These are phyloP conservation scores for Boloria selene DNA, from an alignment of 2,888 invertebrate genomes.

Conservation along the genomic window DNA sequence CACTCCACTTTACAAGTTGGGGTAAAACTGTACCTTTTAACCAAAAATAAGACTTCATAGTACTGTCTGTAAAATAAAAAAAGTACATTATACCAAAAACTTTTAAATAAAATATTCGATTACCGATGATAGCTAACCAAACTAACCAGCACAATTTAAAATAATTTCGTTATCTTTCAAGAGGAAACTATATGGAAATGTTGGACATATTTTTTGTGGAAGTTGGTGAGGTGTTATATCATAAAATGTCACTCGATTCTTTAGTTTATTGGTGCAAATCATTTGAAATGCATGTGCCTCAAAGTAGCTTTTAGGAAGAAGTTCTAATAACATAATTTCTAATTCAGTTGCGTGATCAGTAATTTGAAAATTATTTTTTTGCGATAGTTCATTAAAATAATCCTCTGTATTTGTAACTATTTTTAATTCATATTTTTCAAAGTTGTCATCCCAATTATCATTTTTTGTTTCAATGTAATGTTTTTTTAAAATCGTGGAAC, in stretches of 20 bases:
- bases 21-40: constrained; percentile 80
- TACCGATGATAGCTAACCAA: not conserved
- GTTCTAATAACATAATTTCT: constrained; percentile 59
- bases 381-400: constrained; percentile 34
- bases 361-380: constrained; percentile 36
- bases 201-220: constrained; percentile 67
- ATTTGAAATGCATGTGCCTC: constrained; percentile 63
- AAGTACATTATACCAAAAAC: constrained; percentile 20
- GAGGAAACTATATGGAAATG: constrained; percentile 74
- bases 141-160: constrained; percentile 67
- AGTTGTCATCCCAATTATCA: constrained; percentile 23
- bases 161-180: constrained; percentile 61
- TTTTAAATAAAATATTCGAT: constrained; percentile 11
- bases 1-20: constrained; percentile 85
- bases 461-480: constrained; percentile 26
- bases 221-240: constrained; percentile 65
- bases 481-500: constrained; percentile 61
- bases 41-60: constrained; percentile 73
- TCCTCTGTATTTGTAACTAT: constrained; percentile 19
- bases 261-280: constrained; percentile 64
- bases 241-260: constrained; percentile 66
- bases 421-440: constrained; percentile 28
- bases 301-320: constrained; percentile 64
- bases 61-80: constrained; percentile 50
- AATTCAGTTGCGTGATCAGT: constrained; percentile 36